phyloP scores from a whole-genome alignment of 2,797 vertebrate species.

The Myripristis murdjan region DNA sequence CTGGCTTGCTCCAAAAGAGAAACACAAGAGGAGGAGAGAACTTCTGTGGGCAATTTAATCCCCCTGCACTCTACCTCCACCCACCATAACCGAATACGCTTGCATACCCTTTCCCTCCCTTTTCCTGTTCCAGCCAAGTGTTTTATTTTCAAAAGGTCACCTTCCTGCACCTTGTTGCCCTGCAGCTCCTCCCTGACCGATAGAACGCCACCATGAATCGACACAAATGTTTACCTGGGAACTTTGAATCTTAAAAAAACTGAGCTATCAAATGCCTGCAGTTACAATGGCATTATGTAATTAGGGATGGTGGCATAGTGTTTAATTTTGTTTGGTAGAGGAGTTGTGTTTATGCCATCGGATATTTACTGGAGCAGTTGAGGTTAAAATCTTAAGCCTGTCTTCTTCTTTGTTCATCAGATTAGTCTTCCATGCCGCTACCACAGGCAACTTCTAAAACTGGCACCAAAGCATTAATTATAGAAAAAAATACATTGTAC shows the following conservation, averaged over 20 bases:
- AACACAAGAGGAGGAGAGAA: conserved; percentile 47
- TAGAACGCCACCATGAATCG: conserved; percentile 15
- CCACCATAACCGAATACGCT: not conserved
- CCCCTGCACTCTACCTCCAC: conserved; percentile 17
- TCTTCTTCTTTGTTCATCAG: conserved; percentile 75
- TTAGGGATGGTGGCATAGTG: conserved; percentile 39
- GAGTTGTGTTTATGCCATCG: conserved; percentile 78
- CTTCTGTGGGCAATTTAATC: conserved; percentile 68
- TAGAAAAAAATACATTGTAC: conserved; percentile 54
- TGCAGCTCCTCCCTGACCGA: conserved; percentile 21
- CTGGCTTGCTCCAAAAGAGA: conserved; percentile 67
- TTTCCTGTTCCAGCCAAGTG: conserved; percentile 56
- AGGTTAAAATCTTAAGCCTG: conserved; percentile 75
- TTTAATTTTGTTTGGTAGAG: conserved; percentile 63
- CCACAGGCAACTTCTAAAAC: conserved; percentile 65
- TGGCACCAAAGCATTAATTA: conserved; percentile 74
- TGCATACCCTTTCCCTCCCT: not conserved
- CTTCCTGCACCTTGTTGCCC: conserved; percentile 38
- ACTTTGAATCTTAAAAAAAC: conserved; percentile 38
- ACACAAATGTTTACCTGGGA: conserved; percentile 47
- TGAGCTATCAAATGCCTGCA: conserved; percentile 38
- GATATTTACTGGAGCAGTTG: conserved; percentile 77
- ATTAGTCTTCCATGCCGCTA: conserved; percentile 67
- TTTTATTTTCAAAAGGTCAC: conserved; percentile 75
- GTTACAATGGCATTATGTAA: conserved; percentile 60